Evolutionary conservation across 2,113 vertebrate genomes (phyloP).

Genomic region (Zosterops hypoxanthus): DNA sequence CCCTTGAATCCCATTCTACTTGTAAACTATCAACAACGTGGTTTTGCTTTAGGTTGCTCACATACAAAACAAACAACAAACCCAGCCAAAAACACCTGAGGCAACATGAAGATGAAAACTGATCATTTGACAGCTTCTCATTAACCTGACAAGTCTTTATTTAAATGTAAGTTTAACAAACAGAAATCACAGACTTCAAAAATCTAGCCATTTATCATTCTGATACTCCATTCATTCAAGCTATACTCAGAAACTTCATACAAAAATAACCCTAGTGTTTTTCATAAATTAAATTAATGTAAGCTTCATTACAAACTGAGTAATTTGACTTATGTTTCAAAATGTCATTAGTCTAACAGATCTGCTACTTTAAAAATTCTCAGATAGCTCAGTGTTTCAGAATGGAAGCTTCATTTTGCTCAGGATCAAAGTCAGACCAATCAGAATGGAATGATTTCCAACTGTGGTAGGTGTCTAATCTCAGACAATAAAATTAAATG

Average conservation of each 20-base stretch:
- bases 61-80: not conserved
- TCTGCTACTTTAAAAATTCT: not conserved
- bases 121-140: not conserved
- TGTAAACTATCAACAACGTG: not conserved
- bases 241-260: not conserved
- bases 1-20: not conserved
- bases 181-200: not conserved
- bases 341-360: not conserved
- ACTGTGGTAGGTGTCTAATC: not conserved
- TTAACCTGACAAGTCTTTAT: not conserved
- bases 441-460: not conserved
- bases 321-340: not conserved
- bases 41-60: not conserved
- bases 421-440: not conserved
- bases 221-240: not conserved
- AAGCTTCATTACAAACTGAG: not conserved
- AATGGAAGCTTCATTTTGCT: not conserved
- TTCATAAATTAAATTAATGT: not conserved
- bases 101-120: not conserved
- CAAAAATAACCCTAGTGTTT: not conserved
- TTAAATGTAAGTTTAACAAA: not conserved
- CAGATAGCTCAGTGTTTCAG: not conserved
- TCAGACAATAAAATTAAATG: not conserved
- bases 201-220: not conserved
- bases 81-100: accelerated